Evolutionary conservation across 2,888 invertebrate species (phyloP).

Genomic region (Macrostomum cliftonense): DNA sequence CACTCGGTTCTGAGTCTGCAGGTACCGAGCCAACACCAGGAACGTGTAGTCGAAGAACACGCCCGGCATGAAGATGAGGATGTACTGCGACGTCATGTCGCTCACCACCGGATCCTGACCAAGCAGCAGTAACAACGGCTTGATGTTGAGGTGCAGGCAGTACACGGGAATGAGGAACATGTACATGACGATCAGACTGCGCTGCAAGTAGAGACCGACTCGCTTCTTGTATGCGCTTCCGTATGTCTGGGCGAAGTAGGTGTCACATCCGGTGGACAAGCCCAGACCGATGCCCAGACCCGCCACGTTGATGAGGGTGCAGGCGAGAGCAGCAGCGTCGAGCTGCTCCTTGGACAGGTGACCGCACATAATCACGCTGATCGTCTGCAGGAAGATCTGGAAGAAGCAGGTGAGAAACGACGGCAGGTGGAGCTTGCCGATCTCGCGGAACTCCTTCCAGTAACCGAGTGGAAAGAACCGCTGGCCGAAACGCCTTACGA

Average conservation of each 20-base stretch:
- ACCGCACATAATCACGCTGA: neutral
- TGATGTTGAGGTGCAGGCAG: neutral
- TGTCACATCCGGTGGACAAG: neutral
- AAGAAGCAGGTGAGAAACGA: too few species aligned
- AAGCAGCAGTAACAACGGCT: neutral
- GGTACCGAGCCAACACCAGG: neutral
- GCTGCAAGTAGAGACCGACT: neutral
- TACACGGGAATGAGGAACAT: neutral
- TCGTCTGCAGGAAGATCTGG: neutral
- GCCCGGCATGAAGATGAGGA: neutral
- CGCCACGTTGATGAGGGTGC: neutral
- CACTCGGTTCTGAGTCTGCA: neutral
- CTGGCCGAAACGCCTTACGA: too few species aligned
- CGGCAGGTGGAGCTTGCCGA: too few species aligned
- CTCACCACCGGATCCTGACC: neutral
- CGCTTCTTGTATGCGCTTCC: neutral
- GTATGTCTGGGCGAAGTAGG: neutral
- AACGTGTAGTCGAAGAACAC: neutral
- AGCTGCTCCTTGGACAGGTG: neutral
- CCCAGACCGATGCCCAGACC: neutral
- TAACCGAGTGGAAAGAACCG: too few species aligned
- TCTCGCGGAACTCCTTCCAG: too few species aligned
- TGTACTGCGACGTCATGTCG: neutral
- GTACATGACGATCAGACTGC: neutral
- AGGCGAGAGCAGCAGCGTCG: neutral